These are phyloP conservation scores for Tragelaphus scriptus DNA, from an alignment of 2,113 vertebrate species.

Conservation along the genomic window DNA sequence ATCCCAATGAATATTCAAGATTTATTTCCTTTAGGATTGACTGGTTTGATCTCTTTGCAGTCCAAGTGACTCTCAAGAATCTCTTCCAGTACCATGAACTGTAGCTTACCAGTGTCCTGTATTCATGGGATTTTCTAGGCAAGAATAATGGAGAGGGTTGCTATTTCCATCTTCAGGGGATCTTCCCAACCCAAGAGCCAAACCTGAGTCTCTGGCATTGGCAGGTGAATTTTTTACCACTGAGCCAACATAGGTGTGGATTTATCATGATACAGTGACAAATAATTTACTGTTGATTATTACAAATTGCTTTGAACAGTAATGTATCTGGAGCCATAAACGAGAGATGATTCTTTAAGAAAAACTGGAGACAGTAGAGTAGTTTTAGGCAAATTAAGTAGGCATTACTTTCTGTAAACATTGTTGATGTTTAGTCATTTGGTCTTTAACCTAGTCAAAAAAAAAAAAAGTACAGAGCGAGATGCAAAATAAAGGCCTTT, in stretches of 20 bases:
- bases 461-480: neutral
- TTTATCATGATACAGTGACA: neutral
- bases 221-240: neutral
- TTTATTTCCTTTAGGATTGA: neutral
- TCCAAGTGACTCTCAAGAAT: neutral
- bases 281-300: neutral
- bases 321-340: neutral
- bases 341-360: neutral
- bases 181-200: neutral
- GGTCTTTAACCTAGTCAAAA: neutral
- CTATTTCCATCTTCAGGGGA: neutral
- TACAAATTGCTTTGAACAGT: neutral
- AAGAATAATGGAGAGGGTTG: neutral
- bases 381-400: neutral
- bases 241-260: neutral
- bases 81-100: neutral
- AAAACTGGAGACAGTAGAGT: neutral
- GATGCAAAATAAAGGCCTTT: conserved; percentile 10
- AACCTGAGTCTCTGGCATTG: neutral
- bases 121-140: neutral
- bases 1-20: neutral
- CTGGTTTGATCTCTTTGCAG: neutral
- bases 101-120: neutral
- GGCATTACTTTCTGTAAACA: neutral
- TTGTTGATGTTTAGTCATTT: neutral